Evolutionary conservation across 2,888 invertebrate species (phyloP).

Genomic region (Lymantria monacha): DNA sequence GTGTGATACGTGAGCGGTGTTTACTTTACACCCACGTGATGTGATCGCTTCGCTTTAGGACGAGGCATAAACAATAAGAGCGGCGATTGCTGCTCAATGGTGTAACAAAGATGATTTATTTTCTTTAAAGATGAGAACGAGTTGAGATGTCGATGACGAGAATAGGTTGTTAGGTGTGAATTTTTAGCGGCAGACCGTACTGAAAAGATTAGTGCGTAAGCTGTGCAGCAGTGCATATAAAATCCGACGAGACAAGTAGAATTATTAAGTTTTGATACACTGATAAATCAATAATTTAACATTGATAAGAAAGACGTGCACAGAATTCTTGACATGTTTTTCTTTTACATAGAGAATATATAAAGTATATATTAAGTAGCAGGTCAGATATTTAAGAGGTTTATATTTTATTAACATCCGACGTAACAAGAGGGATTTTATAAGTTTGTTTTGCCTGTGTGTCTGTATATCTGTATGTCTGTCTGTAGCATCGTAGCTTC

Average conservation of each 20-base stretch:
- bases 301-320: conserved; percentile 24
- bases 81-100: conserved; percentile 76
- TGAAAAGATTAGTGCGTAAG: conserved; percentile 62
- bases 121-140: conserved; percentile 60
- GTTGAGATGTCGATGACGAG: conserved; percentile 47
- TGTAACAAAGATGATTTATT: conserved; percentile 76
- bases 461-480: too few relatives aligned
- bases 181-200: conserved; percentile 60
- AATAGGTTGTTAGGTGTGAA: conserved; percentile 62
- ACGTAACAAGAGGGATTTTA: too few relatives aligned
- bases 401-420: too few relatives aligned
- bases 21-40: conserved; percentile 77
- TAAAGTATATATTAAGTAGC: too few relatives aligned
- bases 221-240: conserved; percentile 60
- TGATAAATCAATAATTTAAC: conserved; percentile 76
- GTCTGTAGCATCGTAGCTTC: too few relatives aligned
- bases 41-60: conserved; percentile 72
- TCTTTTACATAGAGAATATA: too few relatives aligned
- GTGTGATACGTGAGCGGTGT: conserved; percentile 75
- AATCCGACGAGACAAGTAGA: conserved; percentile 71
- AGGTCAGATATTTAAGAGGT: too few relatives aligned
- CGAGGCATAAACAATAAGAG: conserved; percentile 78
- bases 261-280: conserved; percentile 71
- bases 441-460: too few relatives aligned
- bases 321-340: too few relatives aligned